Evolutionary conservation across 2,113 vertebrate species (phyloP).

Genomic region (Mustela nigripes): DNA sequence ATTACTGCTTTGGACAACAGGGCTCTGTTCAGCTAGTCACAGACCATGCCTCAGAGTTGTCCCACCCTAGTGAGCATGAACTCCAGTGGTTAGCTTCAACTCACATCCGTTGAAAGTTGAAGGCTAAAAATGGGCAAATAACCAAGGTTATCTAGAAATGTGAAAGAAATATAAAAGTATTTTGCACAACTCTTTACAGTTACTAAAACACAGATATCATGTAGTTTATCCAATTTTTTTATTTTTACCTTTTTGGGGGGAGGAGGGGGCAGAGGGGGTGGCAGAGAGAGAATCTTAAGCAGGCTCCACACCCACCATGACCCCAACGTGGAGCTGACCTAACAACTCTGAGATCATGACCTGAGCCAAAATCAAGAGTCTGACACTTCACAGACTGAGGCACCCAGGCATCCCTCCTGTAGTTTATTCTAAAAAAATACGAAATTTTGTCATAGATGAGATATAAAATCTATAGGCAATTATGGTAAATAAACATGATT

Average conservation of each 20-base stretch:
- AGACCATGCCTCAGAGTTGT: not conserved
- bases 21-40: fast-evolving
- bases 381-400: not conserved
- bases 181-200: not conserved
- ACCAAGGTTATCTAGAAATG: not conserved
- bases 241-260: not conserved
- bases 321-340: not conserved
- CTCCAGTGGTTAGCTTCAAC: not conserved
- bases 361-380: not conserved
- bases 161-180: not conserved
- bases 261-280: not conserved
- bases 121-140: not conserved
- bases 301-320: not conserved
- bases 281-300: not conserved
- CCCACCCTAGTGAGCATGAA: not conserved
- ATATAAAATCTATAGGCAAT: not conserved
- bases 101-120: not conserved
- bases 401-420: not conserved
- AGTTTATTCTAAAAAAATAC: not conserved
- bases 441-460: not conserved
- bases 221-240: not conserved
- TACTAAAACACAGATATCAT: not conserved
- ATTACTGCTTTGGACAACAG: not conserved
- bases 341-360: not conserved
- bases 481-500: not conserved